These are phyloP conservation scores for Mylabris phalerata DNA, from an alignment of 1,140 invertebrate genomes.

Conservation along the genomic window DNA sequence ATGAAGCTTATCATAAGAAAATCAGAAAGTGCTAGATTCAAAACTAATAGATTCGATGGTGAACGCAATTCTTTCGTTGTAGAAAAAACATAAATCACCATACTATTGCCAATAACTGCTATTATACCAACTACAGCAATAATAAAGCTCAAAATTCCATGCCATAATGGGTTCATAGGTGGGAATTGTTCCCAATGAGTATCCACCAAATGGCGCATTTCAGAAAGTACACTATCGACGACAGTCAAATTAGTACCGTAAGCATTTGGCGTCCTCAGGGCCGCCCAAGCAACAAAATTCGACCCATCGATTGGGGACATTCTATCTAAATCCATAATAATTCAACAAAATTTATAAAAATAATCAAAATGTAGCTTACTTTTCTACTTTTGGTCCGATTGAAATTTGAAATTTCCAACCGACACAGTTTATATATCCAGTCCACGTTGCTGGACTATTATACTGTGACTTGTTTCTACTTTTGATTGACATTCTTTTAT, in stretches of 20 bases:
- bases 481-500: constrained; percentile 2
- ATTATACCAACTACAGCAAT: constrained; percentile 65
- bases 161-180: constrained; percentile 72
- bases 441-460: neutral
- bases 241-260: constrained; percentile 58
- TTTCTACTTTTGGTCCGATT: neutral
- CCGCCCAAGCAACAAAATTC: constrained; percentile 25
- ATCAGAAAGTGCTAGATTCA: constrained; percentile 82
- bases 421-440: neutral
- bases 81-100: constrained; percentile 80
- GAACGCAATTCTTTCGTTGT: constrained; percentile 69
- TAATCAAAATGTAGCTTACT: neutral
- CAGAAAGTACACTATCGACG: constrained; percentile 61
- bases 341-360: constrained; percentile 1
- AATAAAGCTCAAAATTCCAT: constrained; percentile 66
- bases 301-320: constrained; percentile 41
- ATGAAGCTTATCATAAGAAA: constrained; percentile 81
- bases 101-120: constrained; percentile 65
- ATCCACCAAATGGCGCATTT: constrained; percentile 68
- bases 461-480: neutral
- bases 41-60: constrained; percentile 75
- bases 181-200: constrained; percentile 69
- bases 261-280: neutral
- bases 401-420: neutral
- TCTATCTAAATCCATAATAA: neutral